Conservation (phyloP, 2,888 invertebrate genomes). For the Luffia ferchaultella region DNA sequence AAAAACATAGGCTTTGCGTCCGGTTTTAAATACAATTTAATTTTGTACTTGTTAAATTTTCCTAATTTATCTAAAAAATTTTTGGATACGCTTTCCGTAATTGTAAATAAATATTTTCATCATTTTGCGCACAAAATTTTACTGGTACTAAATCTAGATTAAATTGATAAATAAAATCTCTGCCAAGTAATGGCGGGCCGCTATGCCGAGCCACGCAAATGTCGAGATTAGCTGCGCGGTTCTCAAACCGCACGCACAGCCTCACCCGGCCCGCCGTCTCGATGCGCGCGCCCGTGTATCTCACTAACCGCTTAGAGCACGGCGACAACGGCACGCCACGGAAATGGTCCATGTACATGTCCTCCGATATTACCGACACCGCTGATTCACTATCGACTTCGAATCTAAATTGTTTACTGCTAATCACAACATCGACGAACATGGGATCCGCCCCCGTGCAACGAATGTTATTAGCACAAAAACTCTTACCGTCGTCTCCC, state of each 20-base stretch:
- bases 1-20: slow-evolving; percentile 4
- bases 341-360: not conserved
- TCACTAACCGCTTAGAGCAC: not conserved
- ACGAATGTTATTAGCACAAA: slow-evolving; percentile 7
- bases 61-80: slow-evolving; percentile 5
- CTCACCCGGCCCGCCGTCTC: not conserved
- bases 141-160: slow-evolving; percentile 1
- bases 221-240: not conserved
- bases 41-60: slow-evolving; percentile 5
- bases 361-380: slow-evolving; percentile 2
- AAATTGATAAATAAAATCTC: slow-evolving; percentile 8
- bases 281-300: not conserved
- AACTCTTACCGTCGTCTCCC: not conserved
- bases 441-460: slow-evolving; percentile 13
- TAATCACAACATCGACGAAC: slow-evolving; percentile 10
- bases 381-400: slow-evolving; percentile 6
- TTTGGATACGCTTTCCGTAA: slow-evolving; percentile 1
- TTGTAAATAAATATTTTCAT: not conserved
- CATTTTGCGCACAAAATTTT: not conserved
- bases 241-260: not conserved
- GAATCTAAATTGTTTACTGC: slow-evolving; percentile 4
- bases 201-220: slow-evolving; percentile 1
- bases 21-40: slow-evolving; percentile 5
- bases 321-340: not conserved
- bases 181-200: slow-evolving; percentile 4